Conservation (phyloP, 2,797 vertebrate genomes). For the Helicolenus hilgendorfi region DNA sequence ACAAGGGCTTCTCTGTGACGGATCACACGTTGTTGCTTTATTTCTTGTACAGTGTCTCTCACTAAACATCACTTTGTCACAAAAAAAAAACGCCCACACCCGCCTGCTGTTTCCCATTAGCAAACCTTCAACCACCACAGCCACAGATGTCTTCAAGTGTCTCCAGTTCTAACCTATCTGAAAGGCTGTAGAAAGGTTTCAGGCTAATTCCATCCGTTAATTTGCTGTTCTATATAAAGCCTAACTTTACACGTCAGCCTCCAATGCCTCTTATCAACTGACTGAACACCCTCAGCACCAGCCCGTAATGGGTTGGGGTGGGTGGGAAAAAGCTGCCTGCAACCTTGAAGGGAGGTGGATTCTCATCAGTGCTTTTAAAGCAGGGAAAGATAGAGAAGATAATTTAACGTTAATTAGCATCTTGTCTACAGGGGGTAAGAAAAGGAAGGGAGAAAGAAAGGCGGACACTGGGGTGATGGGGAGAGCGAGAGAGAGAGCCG, state of each 20-base stretch:
- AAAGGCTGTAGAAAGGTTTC: conserved; percentile 13
- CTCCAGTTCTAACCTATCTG: conserved; percentile 5
- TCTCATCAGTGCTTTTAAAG: conserved; percentile 63
- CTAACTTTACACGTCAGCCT: conserved; percentile 37
- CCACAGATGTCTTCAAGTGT: not conserved
- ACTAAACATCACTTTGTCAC: conserved; percentile 23
- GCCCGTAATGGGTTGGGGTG: conserved; percentile 1
- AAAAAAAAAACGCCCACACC: not conserved
- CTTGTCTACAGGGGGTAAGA: conserved; percentile 63
- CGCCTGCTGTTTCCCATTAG: conserved; percentile 26
- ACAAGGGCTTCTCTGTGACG: conserved; percentile 57
- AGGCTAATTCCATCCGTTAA: conserved; percentile 45
- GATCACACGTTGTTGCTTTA: conserved; percentile 46
- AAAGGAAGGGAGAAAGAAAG: conserved; percentile 33
- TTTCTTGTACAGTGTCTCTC: conserved; percentile 32
- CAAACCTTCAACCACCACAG: not conserved
- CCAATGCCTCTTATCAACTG: conserved; percentile 38
- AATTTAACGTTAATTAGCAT: conserved; percentile 81
- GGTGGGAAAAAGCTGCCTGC: conserved; percentile 16
- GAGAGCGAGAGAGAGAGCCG: conserved; percentile 30
- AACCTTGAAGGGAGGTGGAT: conserved; percentile 58
- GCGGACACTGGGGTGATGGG: conserved; percentile 38
- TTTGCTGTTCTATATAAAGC: conserved; percentile 61
- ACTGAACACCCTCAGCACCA: conserved; percentile 12
- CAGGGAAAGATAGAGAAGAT: conserved; percentile 57